Evolutionary conservation across 2,113 vertebrate genomes (phyloP).

Genomic region (Chaenocephalus aceratus): DNA sequence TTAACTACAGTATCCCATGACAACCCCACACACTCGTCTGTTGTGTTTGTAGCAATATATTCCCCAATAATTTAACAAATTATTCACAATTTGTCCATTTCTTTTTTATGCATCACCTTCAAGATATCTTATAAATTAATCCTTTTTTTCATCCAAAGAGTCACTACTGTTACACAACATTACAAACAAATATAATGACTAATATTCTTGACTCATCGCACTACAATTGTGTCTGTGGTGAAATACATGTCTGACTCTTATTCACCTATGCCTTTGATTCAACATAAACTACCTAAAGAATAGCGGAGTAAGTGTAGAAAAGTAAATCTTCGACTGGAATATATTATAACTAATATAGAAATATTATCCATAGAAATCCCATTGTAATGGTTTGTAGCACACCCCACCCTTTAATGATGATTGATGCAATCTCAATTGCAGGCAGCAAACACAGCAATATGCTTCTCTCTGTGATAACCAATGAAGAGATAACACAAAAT

Average conservation of each 20-base stretch:
- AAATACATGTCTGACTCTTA: neutral
- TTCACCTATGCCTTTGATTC: neutral
- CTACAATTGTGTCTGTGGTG: slow-evolving; percentile 5
- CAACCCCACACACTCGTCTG: slow-evolving; percentile 2
- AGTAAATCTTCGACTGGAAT: neutral
- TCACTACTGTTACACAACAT: neutral
- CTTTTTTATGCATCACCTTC: neutral
- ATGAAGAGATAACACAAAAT: too few species aligned
- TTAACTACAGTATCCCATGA: slow-evolving; percentile 38
- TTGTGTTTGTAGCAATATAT: neutral
- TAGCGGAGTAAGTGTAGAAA: neutral
- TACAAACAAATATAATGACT: neutral
- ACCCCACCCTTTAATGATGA: slow-evolving; percentile 9
- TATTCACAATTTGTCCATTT: neutral
- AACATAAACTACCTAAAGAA: neutral
- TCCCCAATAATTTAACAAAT: neutral
- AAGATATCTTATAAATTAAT: neutral
- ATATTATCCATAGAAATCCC: neutral
- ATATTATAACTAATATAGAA: neutral
- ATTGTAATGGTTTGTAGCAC: neutral
- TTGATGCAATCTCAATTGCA: slow-evolving; percentile 4
- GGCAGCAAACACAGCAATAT: neutral
- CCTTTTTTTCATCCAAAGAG: neutral
- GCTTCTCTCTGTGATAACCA: neutral
- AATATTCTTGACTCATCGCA: neutral